Base-by-base conservation (phyloP, 2,113 vertebrate genomes). In the Cyphomyrus plagiostoma region DNA sequence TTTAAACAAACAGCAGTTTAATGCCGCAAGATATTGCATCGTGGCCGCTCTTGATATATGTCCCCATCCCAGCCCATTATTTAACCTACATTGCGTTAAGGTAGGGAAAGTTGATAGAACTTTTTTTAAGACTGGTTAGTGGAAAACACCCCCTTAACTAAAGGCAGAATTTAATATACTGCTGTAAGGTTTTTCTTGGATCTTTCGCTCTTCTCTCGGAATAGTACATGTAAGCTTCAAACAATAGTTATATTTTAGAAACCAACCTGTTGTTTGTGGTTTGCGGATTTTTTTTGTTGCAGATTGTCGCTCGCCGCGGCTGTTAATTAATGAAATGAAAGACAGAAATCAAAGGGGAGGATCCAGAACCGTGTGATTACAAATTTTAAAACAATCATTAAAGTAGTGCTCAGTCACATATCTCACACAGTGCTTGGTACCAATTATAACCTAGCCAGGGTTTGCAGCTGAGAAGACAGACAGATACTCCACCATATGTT, bases 251-350 rank as follows among this genome's bases (percentile, higher is more conserved):
- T 80, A 15, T 80, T 80, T 80, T 39, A 35, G 13, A 80, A 80
- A 80, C 74, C 35, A 39, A 42, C 35, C 74, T 77, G 70, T 39
- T 77, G 70, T 39, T 39, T 77, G 26, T 39, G 74, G 74, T 80
- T 42, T 53, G 11, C 17, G n/a, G 10, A 19, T 21, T 21, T 56
- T 21, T 13, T 52, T 52, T 21, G 11, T 53, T 1, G 5, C 26
- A n/a, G 7, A 39, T 52, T 46, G 58, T 46, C 9, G 17, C 15
- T 48, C 42, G 49, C 56, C 17, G 11, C 50, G 19, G 42, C 39
- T 88, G n/a, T 13, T 74, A 70, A 70, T 70, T 66, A 74, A 88
- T 88, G 62, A 26, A n/a, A 88, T 48, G 62, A 74, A 88, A 88
- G 87, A 49, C 15, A 30, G 26, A 23, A 88, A 74, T 88, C n/a